These are phyloP conservation scores for Drosophila colorata DNA, from an alignment of 2,888 invertebrate species.

Conservation along the genomic window DNA sequence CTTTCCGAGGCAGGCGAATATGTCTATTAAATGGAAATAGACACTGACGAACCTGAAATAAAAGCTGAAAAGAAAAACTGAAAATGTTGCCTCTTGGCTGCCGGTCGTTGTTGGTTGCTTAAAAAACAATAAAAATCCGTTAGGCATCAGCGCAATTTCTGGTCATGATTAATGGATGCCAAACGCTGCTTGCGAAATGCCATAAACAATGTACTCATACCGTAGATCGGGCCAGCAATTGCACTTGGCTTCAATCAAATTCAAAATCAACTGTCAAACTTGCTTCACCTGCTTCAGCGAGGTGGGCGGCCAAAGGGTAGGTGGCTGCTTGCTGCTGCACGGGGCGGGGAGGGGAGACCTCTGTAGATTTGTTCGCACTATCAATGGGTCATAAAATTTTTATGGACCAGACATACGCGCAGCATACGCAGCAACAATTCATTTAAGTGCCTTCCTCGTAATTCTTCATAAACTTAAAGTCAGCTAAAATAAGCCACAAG, in stretches of 20 bases:
- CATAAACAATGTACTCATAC: constrained; percentile 60
- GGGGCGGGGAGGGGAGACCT: not conserved
- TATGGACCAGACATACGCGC: constrained; percentile 75
- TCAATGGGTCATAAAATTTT: constrained; percentile 85
- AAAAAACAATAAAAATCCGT: constrained; percentile 75
- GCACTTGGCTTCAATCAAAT: constrained; percentile 77
- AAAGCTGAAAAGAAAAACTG: constrained; percentile 27
- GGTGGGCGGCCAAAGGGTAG: constrained; percentile 43
- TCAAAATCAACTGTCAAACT: constrained; percentile 75
- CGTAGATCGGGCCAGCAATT: constrained; percentile 50
- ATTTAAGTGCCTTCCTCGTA: constrained; percentile 78
- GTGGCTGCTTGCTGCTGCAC: not conserved
- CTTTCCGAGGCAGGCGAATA: constrained; percentile 57
- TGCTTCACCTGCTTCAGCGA: constrained; percentile 57
- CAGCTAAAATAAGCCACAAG: constrained; percentile 74
- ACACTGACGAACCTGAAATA: constrained; percentile 62
- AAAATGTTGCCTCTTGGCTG: constrained; percentile 17
- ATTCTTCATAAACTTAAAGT: constrained; percentile 76
- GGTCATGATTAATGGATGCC: constrained; percentile 74
- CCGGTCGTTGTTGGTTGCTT: constrained; percentile 45
- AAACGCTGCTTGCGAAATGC: constrained; percentile 68
- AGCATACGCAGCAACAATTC: constrained; percentile 69
- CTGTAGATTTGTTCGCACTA: constrained; percentile 82
- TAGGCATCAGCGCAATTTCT: constrained; percentile 53
- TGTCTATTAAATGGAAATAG: constrained; percentile 78